Conservation (phyloP, 2,888 invertebrate species). For the Acrobeloides nanus region DNA sequence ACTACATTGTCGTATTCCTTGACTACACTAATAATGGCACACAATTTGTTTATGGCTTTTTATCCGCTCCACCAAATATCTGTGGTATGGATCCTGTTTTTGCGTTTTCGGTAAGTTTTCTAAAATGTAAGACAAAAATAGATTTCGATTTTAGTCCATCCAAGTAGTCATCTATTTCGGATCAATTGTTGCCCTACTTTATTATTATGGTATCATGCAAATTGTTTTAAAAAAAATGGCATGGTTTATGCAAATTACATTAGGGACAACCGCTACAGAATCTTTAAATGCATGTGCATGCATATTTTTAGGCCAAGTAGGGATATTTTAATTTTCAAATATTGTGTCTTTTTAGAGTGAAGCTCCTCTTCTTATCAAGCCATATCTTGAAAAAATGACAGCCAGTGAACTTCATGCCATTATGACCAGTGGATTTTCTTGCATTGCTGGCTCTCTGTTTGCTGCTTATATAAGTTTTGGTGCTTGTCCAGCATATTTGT, state of each 20-base stretch:
- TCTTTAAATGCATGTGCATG: conserved; percentile 86
- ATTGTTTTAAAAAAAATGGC: conserved; percentile 60
- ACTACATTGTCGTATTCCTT: conserved; percentile 65
- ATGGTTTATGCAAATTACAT: conserved; percentile 59
- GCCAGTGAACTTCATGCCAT: conserved; percentile 84
- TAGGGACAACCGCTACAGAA: conserved; percentile 87
- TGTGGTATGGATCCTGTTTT: conserved; percentile 62
- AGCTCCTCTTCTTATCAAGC: conserved; percentile 77
- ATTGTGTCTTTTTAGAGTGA: conserved; percentile 59
- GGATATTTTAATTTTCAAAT: conserved; percentile 2
- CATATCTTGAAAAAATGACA: conserved; percentile 76
- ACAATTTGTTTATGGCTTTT: conserved; percentile 69
- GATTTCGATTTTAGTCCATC: conserved; percentile 27
- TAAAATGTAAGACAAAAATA: not conserved
- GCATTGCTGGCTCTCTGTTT: conserved; percentile 83
- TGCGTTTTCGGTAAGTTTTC: conserved; percentile 67
- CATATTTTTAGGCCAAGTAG: conserved; percentile 71
- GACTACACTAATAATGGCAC: conserved; percentile 73
- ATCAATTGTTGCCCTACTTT: conserved; percentile 41
- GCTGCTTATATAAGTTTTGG: conserved; percentile 79
- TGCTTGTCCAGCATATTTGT: conserved; percentile 30
- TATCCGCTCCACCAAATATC: conserved; percentile 48
- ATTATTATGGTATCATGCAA: conserved; percentile 49
- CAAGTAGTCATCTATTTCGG: conserved; percentile 51
- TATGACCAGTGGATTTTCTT: conserved; percentile 88